Conservation (phyloP, 2,888 invertebrate genomes). For the Drosophila barbarae region DNA sequence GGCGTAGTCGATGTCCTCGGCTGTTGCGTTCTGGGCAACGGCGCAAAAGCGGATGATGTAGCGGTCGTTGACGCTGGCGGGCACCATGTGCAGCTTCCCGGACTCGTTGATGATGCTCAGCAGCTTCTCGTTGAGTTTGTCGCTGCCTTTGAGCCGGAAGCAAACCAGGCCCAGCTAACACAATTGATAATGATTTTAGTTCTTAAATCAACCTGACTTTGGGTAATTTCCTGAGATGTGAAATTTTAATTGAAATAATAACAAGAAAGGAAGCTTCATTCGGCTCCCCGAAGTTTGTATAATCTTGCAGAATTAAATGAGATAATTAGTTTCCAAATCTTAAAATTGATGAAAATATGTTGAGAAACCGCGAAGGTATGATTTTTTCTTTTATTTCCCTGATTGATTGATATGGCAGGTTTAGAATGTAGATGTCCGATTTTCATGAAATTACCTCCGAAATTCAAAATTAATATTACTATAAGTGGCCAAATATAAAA, state of each 20-base stretch:
- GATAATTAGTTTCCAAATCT: too few species aligned
- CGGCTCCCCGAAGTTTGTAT: too few species aligned
- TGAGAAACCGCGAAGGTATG: too few species aligned
- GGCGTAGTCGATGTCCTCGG: slow-evolving; percentile 90
- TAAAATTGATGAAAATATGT: too few species aligned
- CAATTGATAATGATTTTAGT: neutral
- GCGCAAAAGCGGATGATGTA: slow-evolving; percentile 97
- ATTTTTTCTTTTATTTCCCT: too few species aligned
- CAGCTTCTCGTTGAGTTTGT: slow-evolving; percentile 93
- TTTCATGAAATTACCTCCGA: too few species aligned
- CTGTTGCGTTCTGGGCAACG: slow-evolving; percentile 92
- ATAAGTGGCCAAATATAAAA: too few species aligned
- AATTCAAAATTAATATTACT: too few species aligned
- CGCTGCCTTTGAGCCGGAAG: slow-evolving; percentile 90
- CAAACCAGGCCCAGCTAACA: slow-evolving; percentile 92
- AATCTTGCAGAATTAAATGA: too few species aligned
- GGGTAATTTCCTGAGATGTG: neutral
- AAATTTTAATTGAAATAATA: neutral
- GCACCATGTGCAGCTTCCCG: slow-evolving; percentile 98
- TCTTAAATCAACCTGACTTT: neutral
- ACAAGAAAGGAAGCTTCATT: too few species aligned
- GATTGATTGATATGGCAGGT: too few species aligned
- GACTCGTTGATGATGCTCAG: slow-evolving; percentile 96
- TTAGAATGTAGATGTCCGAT: too few species aligned
- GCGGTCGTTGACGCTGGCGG: slow-evolving; percentile 92